Evolutionary conservation across 1,140 invertebrate genomes (phyloP).

Genomic region (Musca domestica): DNA sequence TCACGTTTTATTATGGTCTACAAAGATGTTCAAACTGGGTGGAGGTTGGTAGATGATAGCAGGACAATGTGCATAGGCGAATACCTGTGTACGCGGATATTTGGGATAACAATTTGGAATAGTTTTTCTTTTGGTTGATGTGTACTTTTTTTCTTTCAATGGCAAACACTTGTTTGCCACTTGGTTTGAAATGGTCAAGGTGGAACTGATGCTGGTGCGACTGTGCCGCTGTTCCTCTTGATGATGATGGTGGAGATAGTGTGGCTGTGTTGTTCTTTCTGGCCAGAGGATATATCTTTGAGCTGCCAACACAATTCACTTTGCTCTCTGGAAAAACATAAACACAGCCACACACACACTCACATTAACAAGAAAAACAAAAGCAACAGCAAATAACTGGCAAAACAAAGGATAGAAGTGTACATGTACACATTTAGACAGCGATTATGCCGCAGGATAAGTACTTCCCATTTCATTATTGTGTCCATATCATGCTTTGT

Average conservation of each 20-base stretch:
- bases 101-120: too few relatives aligned
- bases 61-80: too few relatives aligned
- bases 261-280: not conserved
- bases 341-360: too few relatives aligned
- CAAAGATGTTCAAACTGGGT: not conserved
- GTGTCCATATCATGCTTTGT: conserved; percentile 17
- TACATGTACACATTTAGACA: not conserved
- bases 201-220: too few relatives aligned
- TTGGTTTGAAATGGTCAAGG: not conserved
- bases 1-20: conserved; percentile 15
- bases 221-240: too few relatives aligned
- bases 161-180: conserved; percentile 13
- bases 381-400: too few relatives aligned
- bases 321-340: not conserved
- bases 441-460: conserved; percentile 20
- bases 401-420: not conserved
- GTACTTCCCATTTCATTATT: conserved; percentile 21
- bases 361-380: too few relatives aligned
- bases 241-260: not conserved
- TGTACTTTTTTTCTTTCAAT: too few relatives aligned
- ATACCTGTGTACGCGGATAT: too few relatives aligned
- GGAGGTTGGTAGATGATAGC: too few relatives aligned
- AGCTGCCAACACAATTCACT: conserved; percentile 11
- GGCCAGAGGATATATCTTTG: not conserved
- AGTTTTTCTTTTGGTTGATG: too few relatives aligned